These are phyloP conservation scores for Dendroctonus valens DNA, from an alignment of 1,140 invertebrate genomes.

Conservation along the genomic window DNA sequence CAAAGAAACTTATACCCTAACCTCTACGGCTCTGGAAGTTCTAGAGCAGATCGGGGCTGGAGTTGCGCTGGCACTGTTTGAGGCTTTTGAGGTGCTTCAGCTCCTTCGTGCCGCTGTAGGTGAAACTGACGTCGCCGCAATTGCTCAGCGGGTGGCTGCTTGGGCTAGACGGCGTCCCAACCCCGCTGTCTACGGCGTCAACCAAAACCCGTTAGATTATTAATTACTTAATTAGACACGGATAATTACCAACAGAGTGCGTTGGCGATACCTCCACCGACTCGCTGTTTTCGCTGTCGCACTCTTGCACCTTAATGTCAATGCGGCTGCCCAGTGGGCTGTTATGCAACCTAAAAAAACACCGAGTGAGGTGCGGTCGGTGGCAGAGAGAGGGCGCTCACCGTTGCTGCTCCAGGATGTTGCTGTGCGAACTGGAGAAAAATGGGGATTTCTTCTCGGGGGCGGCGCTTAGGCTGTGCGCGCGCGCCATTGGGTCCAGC, in stretches of 20 bases:
- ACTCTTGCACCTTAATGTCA: conserved; percentile 47
- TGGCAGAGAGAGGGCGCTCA: background rate
- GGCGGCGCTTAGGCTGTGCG: conserved; percentile 44
- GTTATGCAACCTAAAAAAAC: conserved; percentile 11
- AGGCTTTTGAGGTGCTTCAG: conserved; percentile 58
- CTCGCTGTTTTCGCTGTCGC: conserved; percentile 34
- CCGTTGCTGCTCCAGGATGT: conserved; percentile 58
- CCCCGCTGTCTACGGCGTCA: conserved; percentile 42
- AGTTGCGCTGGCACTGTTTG: conserved; percentile 42
- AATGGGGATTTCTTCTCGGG: conserved; percentile 57
- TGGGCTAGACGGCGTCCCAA: conserved; percentile 47
- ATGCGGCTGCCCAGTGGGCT: conserved; percentile 44
- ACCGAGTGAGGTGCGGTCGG: too few relatives aligned
- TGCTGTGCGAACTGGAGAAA: conserved; percentile 64
- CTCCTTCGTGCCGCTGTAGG: conserved; percentile 66
- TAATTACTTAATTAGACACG: background rate
- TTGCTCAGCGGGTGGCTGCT: conserved; percentile 55
- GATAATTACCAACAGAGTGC: conserved; percentile 27
- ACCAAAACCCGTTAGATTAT: background rate
- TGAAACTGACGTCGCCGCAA: conserved; percentile 61
- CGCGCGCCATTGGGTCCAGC: conserved; percentile 34
- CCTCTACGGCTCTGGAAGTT: background rate
- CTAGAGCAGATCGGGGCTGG: conserved; percentile 40
- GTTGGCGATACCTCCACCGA: conserved; percentile 38
- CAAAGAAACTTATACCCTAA: too few relatives aligned